Conservation (phyloP, 92 coral and sea anemone genomes). For the Pocillopora meandrina region DNA sequence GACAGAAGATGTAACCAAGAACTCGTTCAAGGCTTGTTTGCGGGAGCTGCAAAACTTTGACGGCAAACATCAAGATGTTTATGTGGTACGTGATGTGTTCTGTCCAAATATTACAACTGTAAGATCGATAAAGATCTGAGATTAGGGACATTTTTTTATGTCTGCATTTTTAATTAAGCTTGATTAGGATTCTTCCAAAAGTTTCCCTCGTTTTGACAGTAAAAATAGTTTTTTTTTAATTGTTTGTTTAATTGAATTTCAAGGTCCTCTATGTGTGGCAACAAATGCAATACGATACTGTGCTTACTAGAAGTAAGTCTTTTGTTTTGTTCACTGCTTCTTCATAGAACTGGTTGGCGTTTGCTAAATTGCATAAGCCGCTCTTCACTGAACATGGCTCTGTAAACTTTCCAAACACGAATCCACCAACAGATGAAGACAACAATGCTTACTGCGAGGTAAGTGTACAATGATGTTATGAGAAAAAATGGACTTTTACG, state of each 20-base stretch:
- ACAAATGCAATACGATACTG: too few relatives aligned
- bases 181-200: too few relatives aligned
- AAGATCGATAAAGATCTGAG: too few relatives aligned
- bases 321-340: neutral
- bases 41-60: neutral
- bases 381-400: conserved; percentile 71
- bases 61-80: neutral
- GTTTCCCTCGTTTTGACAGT: too few relatives aligned
- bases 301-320: too few relatives aligned
- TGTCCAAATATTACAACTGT: too few relatives aligned
- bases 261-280: too few relatives aligned
- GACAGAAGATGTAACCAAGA: conserved; percentile 1
- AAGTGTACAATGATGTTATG: neutral
- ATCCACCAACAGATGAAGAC: conserved; percentile 16
- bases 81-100: neutral
- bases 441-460: conserved; percentile 84
- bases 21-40: neutral
- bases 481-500: too few relatives aligned
- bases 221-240: too few relatives aligned
- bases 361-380: conserved; percentile 64
- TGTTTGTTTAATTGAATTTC: too few relatives aligned
- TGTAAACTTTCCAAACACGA: conserved; percentile 31
- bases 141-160: too few relatives aligned
- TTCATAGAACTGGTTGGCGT: conserved; percentile 70
- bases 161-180: too few relatives aligned